These are phyloP conservation scores for Bimastos eiseni DNA, from an alignment of 2,888 invertebrate genomes.

Conservation along the genomic window DNA sequence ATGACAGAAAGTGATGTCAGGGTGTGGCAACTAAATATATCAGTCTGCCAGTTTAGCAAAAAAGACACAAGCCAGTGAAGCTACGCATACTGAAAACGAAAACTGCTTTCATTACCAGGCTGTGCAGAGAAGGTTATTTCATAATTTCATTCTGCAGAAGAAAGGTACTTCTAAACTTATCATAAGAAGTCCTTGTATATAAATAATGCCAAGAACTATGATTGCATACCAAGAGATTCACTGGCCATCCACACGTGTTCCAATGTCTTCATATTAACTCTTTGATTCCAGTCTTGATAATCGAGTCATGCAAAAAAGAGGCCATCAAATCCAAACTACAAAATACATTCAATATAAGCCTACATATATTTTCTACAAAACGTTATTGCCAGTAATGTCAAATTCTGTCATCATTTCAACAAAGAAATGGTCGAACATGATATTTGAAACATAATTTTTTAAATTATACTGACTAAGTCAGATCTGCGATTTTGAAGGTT, in stretches of 20 bases:
- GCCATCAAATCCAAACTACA: slow-evolving; percentile 86
- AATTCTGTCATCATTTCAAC: too few relatives aligned
- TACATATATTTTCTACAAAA: neutral
- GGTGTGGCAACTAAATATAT: too few relatives aligned
- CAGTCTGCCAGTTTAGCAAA: too few relatives aligned
- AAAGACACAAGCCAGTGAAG: too few relatives aligned
- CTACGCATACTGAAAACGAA: too few relatives aligned
- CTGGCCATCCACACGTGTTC: slow-evolving; percentile 83
- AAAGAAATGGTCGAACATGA: too few relatives aligned
- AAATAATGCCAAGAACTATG: neutral
- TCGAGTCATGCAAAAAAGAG: slow-evolving; percentile 84
- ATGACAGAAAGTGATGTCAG: neutral
- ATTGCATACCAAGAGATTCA: slow-evolving; percentile 64
- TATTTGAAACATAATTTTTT: too few relatives aligned
- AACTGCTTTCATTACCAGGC: neutral
- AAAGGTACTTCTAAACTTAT: neutral
- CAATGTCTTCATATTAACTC: slow-evolving; percentile 70
- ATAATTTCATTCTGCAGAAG: too few relatives aligned
- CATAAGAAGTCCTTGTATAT: neutral
- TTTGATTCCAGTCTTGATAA: slow-evolving; percentile 75
- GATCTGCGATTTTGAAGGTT: too few relatives aligned
- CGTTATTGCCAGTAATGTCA: neutral
- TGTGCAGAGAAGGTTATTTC: too few relatives aligned
- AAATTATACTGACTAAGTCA: too few relatives aligned
- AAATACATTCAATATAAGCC: neutral